Evolutionary conservation across 2,113 vertebrate genomes (phyloP), one percentile per base, ranked within the genome.

Genomic region (Catharus bicknelli): DNA sequence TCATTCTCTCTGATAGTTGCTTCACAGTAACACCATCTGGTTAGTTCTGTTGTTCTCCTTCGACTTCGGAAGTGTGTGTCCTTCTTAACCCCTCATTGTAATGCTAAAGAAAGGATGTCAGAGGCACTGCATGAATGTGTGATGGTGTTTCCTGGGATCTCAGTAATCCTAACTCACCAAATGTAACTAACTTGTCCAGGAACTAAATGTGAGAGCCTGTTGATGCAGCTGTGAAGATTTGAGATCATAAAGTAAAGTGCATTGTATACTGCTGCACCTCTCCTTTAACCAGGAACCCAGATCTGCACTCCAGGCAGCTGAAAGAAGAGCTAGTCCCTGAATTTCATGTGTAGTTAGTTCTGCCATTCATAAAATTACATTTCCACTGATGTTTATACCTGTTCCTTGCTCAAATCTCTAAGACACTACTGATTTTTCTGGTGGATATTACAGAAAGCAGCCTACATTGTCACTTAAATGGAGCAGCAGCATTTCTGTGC

Each of bases 31-130:
- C 1, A 2, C 32, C 57, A 9, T 55, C 48, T 89, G 69, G 42
- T 78, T 86, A 62, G 9, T 72, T 87, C 53, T 93, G 61, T 42
- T 2, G 0, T 32, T 54, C 69, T 63, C 40, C 0, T 0, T 30
- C 17, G 14, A 11, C 32, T 68, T 75, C 34, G 4, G 3, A 30
- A 18, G 5, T 8, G 5, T 0, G 0, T 4, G 9, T 64, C 54
- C 59, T 80, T 42, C 55, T 61, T 40, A 48, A 36, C 7, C 61
- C 20, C 27, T 66, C 38, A 7, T 26, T 36, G 4, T 26, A 22
- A 50, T 23, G 30, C 30, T 76, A 48, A 68, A 75, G 78, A 32
- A 38, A 55, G 86, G 21, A 13, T 48, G 26, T 15, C 27, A 14
- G 70, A 82, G 54, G 26, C 53, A 42, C 40, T 26, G 16, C 34